Percentiles rank a stretch among this genome's conserved stretches.
These are phyloP conservation scores for Brachystomella parvula DNA, from an alignment of 1,140 invertebrate species.

Conservation along the genomic window DNA sequence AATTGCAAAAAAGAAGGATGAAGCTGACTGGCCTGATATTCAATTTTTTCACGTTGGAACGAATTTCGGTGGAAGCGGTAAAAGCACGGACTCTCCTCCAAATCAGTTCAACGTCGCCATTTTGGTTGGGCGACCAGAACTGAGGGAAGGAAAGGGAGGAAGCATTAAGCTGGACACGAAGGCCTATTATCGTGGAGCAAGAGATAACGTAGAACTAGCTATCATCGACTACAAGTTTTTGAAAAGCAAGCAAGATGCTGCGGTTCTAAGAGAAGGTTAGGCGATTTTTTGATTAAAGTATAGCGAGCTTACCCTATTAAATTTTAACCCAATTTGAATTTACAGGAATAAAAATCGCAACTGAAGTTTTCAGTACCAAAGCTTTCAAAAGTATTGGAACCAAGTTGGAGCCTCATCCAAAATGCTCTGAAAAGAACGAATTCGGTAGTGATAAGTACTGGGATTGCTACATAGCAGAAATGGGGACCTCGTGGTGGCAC, in stretches of 20 bases:
- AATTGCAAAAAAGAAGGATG: constrained; percentile 8
- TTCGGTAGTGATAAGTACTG: constrained; percentile 40
- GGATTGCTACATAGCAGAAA: constrained; percentile 39
- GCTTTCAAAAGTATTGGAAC: constrained; percentile 40
- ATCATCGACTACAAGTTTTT: constrained; percentile 15
- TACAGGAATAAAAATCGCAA: constrained; percentile 7
- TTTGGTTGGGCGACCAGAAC: constrained; percentile 35
- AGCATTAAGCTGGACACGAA: not conserved
- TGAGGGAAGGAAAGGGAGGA: constrained; percentile 39
- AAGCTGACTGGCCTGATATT: constrained; percentile 19
- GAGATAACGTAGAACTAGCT: constrained; percentile 11
- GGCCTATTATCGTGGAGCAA: not conserved
- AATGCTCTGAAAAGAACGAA: constrained; percentile 37
- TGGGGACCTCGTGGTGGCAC: constrained; percentile 48
- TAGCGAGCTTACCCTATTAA: constrained; percentile 38
- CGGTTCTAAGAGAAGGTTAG: constrained; percentile 9
- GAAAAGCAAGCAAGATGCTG: not conserved
- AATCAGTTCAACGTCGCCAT: constrained; percentile 4
- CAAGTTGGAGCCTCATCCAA: constrained; percentile 18
- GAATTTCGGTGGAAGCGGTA: not conserved
- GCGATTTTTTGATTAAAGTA: too few species aligned
- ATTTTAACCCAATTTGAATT: constrained; percentile 5
- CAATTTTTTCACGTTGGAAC: constrained; percentile 12
- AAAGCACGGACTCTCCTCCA: constrained; percentile 17
- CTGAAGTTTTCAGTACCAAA: constrained; percentile 40